phyloP scores from a whole-genome alignment of 2,888 invertebrate genomes.

The Trissonchulus sp. region DNA sequence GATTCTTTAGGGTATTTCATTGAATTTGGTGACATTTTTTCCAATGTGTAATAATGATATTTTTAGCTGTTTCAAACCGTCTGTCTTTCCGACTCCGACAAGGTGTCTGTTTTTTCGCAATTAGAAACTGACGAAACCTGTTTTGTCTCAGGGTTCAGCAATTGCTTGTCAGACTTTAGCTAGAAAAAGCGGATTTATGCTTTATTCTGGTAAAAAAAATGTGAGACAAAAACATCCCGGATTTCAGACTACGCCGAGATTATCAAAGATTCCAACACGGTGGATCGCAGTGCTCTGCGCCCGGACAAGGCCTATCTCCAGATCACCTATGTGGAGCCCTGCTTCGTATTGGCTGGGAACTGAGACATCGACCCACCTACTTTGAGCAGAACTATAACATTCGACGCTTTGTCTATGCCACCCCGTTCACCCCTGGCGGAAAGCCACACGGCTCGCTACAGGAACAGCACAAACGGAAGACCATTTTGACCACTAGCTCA shows the following conservation, averaged over 20 bases:
- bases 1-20: too few relatives aligned
- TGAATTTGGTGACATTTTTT: too few relatives aligned
- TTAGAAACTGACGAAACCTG: too few relatives aligned
- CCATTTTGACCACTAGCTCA: constrained; percentile 78
- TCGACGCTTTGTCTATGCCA: constrained; percentile 92
- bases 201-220: too few relatives aligned
- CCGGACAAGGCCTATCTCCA: constrained; percentile 69
- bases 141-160: too few relatives aligned
- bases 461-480: constrained; percentile 94
- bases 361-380: constrained; percentile 74
- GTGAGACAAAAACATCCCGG: too few relatives aligned
- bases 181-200: too few relatives aligned
- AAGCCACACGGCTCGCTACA: constrained; percentile 89
- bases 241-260: constrained; percentile 80
- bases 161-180: too few relatives aligned
- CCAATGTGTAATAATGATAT: too few relatives aligned
- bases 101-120: too few relatives aligned
- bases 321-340: constrained; percentile 98
- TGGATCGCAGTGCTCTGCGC: constrained; percentile 66
- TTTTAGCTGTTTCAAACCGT: too few relatives aligned
- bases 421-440: constrained; percentile 83
- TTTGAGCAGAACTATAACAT: constrained; percentile 90
- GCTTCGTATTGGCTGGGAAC: constrained; percentile 87
- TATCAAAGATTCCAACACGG: constrained; percentile 91
- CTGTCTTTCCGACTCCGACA: too few relatives aligned